Evolutionary conservation across 2,113 vertebrate species (phyloP), one percentile per base, ranked within the genome.

Genomic region (Laterallus jamaicensis): DNA sequence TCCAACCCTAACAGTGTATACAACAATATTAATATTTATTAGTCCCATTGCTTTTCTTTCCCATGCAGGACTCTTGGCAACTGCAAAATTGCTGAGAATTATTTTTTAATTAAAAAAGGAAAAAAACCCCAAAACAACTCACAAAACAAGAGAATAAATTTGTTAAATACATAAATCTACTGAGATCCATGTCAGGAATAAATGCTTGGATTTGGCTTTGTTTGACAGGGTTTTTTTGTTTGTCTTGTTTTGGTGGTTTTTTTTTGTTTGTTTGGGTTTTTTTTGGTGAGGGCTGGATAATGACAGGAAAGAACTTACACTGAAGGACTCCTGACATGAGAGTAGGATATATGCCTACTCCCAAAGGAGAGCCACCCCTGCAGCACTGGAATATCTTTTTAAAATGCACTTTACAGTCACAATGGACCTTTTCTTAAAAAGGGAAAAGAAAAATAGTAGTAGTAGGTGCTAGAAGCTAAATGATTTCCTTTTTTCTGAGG

Each of bases 341-440:
- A 60, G 37, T 5, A 1, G 5, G 35, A 78, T 35, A 52, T 2
- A 1, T 6, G 10, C 14, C 40, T 42, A 0, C 2, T 75, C 15
- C 56, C 56, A 79, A 47, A 85, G 74, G 49, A 64, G 19, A 44
- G 6, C 5, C 49, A 88, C 14, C 37, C 32, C 70, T 49, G 55
- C 80, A 64, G 75, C 2, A 1, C 15, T 26, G 59, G 12, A 49
- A 29, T 19, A 8, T 58, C 40, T 88, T 80, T 88, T 82, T 2
- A 55, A 81, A 50, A 35, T 42, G 15, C 5, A 22, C 42, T 92
- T 63, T 47, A 24, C 31, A 91, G 69, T 28, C 29, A 55, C 56
- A 59, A 7, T 18, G 31, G 74, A 35, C 24, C 32, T 67, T 71
- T 78, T 55, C 71, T 62, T 47, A 24, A 68, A 42, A 62, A 78